Conservation (phyloP, 2,888 invertebrate genomes). For the Diabrotica balteata region DNA sequence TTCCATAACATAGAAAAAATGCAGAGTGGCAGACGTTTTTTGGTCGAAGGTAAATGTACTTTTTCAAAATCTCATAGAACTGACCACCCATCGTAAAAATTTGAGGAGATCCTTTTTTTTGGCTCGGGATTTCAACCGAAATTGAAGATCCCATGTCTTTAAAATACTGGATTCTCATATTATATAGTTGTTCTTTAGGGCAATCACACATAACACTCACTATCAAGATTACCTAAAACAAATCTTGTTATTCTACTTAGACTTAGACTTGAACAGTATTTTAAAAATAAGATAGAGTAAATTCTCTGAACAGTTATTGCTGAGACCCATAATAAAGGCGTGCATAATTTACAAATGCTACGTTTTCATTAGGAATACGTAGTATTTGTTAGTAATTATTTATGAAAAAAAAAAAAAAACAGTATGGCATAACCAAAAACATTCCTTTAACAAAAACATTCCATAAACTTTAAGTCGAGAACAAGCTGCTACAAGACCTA, state of each 20-base stretch:
- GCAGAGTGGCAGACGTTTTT: not conserved
- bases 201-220: constrained; percentile 35
- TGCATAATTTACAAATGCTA: too few relatives aligned
- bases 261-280: too few relatives aligned
- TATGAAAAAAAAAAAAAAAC: too few relatives aligned
- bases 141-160: constrained; percentile 30
- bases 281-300: too few relatives aligned
- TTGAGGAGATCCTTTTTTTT: constrained; percentile 28
- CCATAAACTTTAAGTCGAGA: too few relatives aligned
- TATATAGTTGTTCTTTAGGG: constrained; percentile 30
- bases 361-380: too few relatives aligned
- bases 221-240: constrained; percentile 34
- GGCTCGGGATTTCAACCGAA: constrained; percentile 31
- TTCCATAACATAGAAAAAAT: constrained; percentile 37
- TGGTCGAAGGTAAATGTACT: constrained; percentile 32
- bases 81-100: constrained; percentile 31
- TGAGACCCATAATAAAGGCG: too few relatives aligned
- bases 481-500: too few relatives aligned
- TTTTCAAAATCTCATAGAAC: constrained; percentile 32
- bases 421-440: too few relatives aligned
- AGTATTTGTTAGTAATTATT: too few relatives aligned
- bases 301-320: too few relatives aligned
- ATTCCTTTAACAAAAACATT: too few relatives aligned
- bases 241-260: not conserved
- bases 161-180: constrained; percentile 31